Evolutionary conservation across 2,113 vertebrate species (phyloP).

Genomic region (Nipponia nippon): DNA sequence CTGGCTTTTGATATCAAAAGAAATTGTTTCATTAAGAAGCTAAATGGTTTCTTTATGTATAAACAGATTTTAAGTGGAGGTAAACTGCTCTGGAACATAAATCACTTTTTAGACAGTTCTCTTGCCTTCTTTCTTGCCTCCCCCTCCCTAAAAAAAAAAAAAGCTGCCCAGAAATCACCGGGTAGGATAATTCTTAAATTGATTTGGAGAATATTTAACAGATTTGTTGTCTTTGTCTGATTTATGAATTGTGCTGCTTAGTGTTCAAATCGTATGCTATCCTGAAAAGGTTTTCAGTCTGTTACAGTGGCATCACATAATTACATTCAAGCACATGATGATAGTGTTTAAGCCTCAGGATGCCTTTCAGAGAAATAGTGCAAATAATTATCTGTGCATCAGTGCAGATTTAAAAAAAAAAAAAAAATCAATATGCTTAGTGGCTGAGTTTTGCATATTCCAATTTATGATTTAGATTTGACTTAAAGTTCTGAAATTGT

Average conservation of each 20-base stretch:
- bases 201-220: neutral
- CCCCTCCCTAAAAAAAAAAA: rapidly evolving
- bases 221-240: neutral
- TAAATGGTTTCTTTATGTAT: neutral
- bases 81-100: neutral
- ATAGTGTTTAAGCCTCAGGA: slow-evolving; percentile 12
- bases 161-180: neutral
- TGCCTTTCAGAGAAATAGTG: slow-evolving; percentile 20
- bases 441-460: neutral
- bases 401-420: neutral
- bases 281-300: slow-evolving; percentile 1
- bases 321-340: slow-evolving; percentile 22
- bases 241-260: neutral
- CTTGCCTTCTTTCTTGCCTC: neutral
- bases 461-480: slow-evolving; percentile 46
- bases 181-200: neutral
- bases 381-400: slow-evolving; percentile 17
- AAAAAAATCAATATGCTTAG: slow-evolving; percentile 3
- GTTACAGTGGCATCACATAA: neutral
- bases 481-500: slow-evolving; percentile 33
- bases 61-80: neutral
- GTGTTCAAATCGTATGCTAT: neutral
- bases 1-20: neutral
- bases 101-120: neutral
- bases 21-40: neutral